Conservation (phyloP, 2,888 invertebrate genomes). For the Aporophyla nigra region DNA sequence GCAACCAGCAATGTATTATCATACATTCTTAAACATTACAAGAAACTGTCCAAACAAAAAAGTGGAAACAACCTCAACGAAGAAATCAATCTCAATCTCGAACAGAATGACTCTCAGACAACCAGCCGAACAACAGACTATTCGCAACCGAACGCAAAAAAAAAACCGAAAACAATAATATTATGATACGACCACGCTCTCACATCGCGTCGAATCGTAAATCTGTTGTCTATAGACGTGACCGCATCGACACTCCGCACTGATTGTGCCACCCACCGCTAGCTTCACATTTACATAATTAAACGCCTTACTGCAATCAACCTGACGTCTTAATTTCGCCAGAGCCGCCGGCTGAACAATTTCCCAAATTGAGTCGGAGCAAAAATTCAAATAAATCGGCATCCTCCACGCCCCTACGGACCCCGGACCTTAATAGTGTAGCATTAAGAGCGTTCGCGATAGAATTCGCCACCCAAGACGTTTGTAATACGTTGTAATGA, state of each 20-base stretch:
- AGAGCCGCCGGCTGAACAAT: slow-evolving; percentile 89
- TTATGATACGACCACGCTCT: slow-evolving; percentile 56
- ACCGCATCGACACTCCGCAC: slow-evolving; percentile 83
- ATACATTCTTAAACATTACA: background rate
- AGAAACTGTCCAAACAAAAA: slow-evolving; percentile 12
- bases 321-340: slow-evolving; percentile 91
- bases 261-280: slow-evolving; percentile 87
- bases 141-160: slow-evolving; percentile 60
- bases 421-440: slow-evolving; percentile 83
- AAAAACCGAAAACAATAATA: slow-evolving; percentile 64
- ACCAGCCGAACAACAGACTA: slow-evolving; percentile 49
- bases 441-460: slow-evolving; percentile 90
- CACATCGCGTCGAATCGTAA: slow-evolving; percentile 78
- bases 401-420: slow-evolving; percentile 76
- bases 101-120: slow-evolving; percentile 42
- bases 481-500: slow-evolving; percentile 90
- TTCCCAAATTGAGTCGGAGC: slow-evolving; percentile 90
- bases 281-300: slow-evolving; percentile 90
- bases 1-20: background rate
- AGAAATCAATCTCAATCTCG: slow-evolving; percentile 34
- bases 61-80: background rate
- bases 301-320: slow-evolving; percentile 89
- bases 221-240: slow-evolving; percentile 85
- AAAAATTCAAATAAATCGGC: slow-evolving; percentile 91
- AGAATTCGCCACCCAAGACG: slow-evolving; percentile 91